Conservation (phyloP, 2,797 vertebrate genomes). For the Peromyscus aztecus region DNA sequence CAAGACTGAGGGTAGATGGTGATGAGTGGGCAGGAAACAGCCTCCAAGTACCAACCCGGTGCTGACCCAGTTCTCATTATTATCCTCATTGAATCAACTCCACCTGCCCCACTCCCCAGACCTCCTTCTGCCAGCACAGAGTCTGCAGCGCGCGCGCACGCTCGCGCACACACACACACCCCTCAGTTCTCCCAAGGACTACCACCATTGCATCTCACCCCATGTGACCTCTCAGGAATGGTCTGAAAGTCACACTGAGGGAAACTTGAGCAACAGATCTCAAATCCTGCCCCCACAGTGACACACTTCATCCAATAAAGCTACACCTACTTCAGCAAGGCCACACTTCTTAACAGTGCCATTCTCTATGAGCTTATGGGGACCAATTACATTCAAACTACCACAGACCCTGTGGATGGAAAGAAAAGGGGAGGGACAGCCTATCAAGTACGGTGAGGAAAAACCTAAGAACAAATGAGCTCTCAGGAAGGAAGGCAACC, state of each 20-base stretch:
- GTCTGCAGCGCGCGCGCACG: neutral
- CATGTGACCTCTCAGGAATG: neutral
- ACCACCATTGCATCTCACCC: neutral
- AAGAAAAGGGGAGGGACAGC: neutral
- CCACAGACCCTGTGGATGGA: neutral
- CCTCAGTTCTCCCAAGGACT: neutral
- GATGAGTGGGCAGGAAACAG: neutral
- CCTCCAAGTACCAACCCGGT: neutral
- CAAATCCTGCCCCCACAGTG: neutral
- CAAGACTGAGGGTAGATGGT: neutral
- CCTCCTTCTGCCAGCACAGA: neutral
- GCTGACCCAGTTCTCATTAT: neutral
- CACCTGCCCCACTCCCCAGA: neutral
- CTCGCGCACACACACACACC: rapidly evolving
- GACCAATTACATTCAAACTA: neutral
- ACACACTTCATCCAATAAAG: neutral
- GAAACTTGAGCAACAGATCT: neutral
- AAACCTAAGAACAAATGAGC: constrained; percentile 56
- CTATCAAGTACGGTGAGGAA: neutral
- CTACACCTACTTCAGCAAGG: neutral
- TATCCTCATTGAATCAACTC: neutral
- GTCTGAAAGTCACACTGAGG: neutral
- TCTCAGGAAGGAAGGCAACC: constrained; percentile 37
- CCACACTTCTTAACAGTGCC: neutral
- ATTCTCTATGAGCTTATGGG: neutral